Evolutionary conservation across 2,113 vertebrate species (phyloP), one percentile per base, ranked within the genome.

Genomic region (Campylomormyrus numenius): DNA sequence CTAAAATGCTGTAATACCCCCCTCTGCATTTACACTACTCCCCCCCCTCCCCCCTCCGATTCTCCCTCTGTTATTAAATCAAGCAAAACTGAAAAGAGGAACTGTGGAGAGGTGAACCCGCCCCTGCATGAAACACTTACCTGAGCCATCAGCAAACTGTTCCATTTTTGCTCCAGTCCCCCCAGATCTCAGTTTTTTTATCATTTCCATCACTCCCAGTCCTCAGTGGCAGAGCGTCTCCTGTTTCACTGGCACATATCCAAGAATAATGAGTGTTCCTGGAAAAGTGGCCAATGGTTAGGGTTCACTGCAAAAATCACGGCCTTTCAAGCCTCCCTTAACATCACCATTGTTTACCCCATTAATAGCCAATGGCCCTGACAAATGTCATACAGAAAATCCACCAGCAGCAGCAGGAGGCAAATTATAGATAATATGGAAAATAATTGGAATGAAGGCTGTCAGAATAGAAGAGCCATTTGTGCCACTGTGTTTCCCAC

Each of bases 241-340:
- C 89, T 85, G 87, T 83, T 88, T 85, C 80, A 88, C 53, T 70
- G 88, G 85, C 86, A 90, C 89, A 91, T 92, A 92, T 93, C 92
- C 92, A 89, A 91, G 56, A 90, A 91, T 92, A 90, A 87, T 35
- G 66, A 80, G 77, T 74, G 84, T 88, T 89, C 91, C 92, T 92
- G 90, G 86, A 93, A 92, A 91, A 94, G 89, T 91, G 90, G 90
- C 80, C 91, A 89, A 70, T 88, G 90, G 91, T 92, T 92, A 92
- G 87, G 90, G 89, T 89, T 91, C 92, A 92, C 89, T 88, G 70
- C 66, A 42, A 70, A 85, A 87, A 90, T 90, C 62, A 84, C 19
- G 89, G 92, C 92, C 88, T 91, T 88, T 91, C 89, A 89, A 90
- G 53, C 90, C 88, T 74, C 77, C 86, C 90, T 88, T 89, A 85